Base-by-base conservation (phyloP, 2,797 vertebrate genomes). In the Sebastes ruberrimus region DNA sequence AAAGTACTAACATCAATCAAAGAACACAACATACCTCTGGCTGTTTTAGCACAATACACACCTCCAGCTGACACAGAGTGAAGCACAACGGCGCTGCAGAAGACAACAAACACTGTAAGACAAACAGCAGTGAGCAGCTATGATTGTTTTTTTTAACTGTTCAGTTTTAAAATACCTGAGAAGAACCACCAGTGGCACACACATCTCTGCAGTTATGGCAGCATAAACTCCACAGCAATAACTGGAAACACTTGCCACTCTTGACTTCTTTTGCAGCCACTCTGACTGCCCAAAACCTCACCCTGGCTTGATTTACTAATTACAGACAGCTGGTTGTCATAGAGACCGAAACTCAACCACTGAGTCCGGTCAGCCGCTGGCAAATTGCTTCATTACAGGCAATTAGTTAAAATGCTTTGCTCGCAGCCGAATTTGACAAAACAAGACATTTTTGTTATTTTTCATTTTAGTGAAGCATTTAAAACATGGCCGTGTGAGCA, bases 291-390 rank as follows among this genome's bases (percentile, higher is more conserved):
- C 74, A 59, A 71, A 74, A 67, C 72, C 78, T 85, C 20, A 57
- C 66, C 46, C 79, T 42, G 78, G 70, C 85, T 85, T 93, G 89
- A 94, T 93, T 93, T 87, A 87, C 89, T 95, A 93, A 96, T 94
- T 95, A 93, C 69, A 89, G 89, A 90, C 92, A 85, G 76, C 93
- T 82, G 95, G 93, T 94, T 91, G 92, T 91, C 94, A 95, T 91
- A 88, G 92, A 93, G 87, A 94, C 92, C 74, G 80, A 87, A 85
- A 71, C 61, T 75, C 84, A 88, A 83, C 84, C 89, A 65, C 69
- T 82, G 83, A 70, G 78, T 83, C 74, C 59, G 77, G 83, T 81
- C 81, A 87, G 83, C 84, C 78, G 60, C 82, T 67, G 80, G 86
- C 69, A 90, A 89, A 90, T 88, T 87, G 79, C 70, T 90, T 90